Base-by-base conservation (phyloP, 1,140 invertebrate genomes). In the Laupala kohalensis region DNA sequence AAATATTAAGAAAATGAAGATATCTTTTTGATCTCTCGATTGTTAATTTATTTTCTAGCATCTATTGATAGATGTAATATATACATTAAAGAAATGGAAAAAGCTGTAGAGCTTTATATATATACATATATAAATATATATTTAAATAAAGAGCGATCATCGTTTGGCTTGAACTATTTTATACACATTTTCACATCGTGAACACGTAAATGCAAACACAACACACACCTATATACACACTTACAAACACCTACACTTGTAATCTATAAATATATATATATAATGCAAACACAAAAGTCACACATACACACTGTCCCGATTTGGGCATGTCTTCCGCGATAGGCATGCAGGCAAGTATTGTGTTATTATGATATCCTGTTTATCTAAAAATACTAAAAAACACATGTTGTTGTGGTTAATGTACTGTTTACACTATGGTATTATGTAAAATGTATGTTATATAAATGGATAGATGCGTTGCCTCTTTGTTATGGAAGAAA, bases 371-470 rank as follows among this genome's bases (percentile, higher is more conserved):
- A 71, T 73, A 73, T 73, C 26, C 68, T 70, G 28, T 73, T 69
- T 70, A 73, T 63, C 67, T 68, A 68, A 53, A 53, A 53, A 53
- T 53, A 53, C 37, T 53, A 53, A 53, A n/a, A 53, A 53, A 68
- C 67, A 73, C 62, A 67, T 73, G 68, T 73, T 73, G 64, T 67
- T 73, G 72, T 73, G 68, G 68, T 73, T 71, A 67, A 71, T 71
- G 70, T 73, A 71, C 70, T 71, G 72, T 73, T 73, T 71, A 73
- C 72, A 68, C 27, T 71, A 73, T 71, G 70, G 72, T 73, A 71
- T 71, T 71, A 71, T 71, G 72, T 73, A 73, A 73, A 73, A 73
- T 73, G 73, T 73, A 73, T 73, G 73, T 73, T 73, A 73, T 70
- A 72, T 72, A 53, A 73, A 69, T 69, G 65, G 62, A 24, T 72